Evolutionary conservation across 2,113 vertebrate genomes (phyloP).

Genomic region (Brienomyrus brachyistius): DNA sequence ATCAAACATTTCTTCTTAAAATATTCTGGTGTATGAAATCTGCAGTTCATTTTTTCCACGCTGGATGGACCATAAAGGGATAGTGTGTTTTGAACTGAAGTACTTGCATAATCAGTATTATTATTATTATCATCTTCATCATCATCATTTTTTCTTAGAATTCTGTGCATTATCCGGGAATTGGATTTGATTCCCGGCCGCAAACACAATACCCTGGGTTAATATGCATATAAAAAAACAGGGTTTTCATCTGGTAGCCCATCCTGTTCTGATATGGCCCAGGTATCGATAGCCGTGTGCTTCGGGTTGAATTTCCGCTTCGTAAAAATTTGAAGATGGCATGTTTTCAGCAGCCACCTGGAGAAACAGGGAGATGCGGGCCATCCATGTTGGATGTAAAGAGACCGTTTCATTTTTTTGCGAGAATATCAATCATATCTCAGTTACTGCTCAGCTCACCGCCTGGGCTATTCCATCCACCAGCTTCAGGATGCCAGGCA

Average conservation of each 20-base stretch:
- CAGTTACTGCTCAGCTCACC: neutral
- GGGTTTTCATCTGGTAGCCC: neutral
- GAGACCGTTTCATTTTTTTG: neutral
- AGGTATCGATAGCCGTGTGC: neutral
- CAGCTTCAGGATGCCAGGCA: constrained; percentile 10
- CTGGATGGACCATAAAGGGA: neutral
- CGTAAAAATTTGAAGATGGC: neutral
- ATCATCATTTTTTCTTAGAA: neutral
- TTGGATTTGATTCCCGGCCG: neutral
- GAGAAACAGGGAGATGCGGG: neutral
- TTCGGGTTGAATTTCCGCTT: neutral
- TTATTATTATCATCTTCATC: neutral
- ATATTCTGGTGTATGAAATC: neutral
- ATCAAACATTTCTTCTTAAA: neutral
- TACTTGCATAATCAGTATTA: neutral
- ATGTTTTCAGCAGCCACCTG: neutral
- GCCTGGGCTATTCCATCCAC: neutral
- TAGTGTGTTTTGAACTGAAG: neutral
- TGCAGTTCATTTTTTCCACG: neutral
- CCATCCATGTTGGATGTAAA: neutral
- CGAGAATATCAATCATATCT: neutral
- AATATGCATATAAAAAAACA: neutral
- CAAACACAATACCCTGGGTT: neutral
- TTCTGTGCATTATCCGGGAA: neutral
- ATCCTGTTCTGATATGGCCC: neutral